phyloP scores from a whole-genome alignment of 2,113 vertebrate genomes.

The Shinisaurus crocodilurus region DNA sequence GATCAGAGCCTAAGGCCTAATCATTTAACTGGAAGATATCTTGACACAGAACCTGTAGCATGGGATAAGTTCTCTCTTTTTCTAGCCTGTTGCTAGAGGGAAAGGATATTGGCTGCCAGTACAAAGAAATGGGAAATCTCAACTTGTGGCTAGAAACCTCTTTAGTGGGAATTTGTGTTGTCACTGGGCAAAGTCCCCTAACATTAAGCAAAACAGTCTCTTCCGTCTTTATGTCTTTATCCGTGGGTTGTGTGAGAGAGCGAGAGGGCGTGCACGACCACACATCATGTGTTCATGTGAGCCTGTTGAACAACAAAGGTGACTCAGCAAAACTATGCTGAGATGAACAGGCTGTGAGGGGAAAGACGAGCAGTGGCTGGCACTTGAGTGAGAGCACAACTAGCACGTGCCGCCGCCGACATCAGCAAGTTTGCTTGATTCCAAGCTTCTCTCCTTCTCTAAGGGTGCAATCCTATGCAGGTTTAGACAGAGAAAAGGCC shows the following conservation, averaged over 20 bases:
- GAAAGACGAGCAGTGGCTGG: not conserved
- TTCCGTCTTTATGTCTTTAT: not conserved
- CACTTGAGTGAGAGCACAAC: not conserved
- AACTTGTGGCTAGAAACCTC: not conserved
- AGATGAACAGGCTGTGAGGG: too few species aligned
- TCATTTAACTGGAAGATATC: not conserved
- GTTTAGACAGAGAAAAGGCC: too few species aligned
- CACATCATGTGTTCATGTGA: not conserved
- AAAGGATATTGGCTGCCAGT: not conserved
- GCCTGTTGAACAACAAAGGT: not conserved
- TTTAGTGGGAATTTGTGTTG: not conserved
- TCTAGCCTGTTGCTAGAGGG: not conserved
- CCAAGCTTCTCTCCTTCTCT: too few species aligned
- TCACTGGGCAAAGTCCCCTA: not conserved
- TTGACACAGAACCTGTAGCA: not conserved
- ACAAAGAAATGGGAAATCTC: not conserved
- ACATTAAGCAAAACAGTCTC: not conserved
- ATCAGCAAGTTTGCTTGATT: not conserved
- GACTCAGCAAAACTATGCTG: conserved; percentile 31
- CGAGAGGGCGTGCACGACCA: too few species aligned
- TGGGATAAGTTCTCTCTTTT: not conserved
- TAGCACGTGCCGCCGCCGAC: not conserved
- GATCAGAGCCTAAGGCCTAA: not conserved
- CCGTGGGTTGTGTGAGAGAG: not conserved
- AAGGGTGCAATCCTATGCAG: too few species aligned